A percentile compares a stretch with the other conserved stretches of the same genome.
These are phyloP conservation scores for Botia kubotai DNA, from an alignment of 2,797 vertebrate species.

Conservation along the genomic window DNA sequence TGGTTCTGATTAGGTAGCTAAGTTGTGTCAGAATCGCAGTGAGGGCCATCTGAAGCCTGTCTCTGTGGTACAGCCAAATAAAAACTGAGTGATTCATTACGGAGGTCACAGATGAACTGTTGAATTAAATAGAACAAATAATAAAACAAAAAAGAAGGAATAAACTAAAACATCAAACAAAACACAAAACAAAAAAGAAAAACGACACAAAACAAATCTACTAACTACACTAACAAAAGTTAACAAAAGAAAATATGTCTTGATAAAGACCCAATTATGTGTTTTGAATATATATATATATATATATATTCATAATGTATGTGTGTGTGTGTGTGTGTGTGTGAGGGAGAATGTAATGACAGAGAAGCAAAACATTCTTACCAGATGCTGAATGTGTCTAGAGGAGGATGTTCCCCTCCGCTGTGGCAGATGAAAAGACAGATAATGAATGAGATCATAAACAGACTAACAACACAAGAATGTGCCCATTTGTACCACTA, in stretches of 20 bases:
- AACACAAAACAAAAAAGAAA: neutral
- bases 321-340: no score
- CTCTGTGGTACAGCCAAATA: neutral
- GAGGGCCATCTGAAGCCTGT: neutral
- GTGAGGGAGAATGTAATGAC: slow-evolving; percentile 21
- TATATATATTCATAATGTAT: no score
- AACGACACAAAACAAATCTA: no score
- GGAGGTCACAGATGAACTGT: neutral
- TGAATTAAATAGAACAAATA: neutral
- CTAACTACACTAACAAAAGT: no score
- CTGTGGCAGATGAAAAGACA: slow-evolving; percentile 71
- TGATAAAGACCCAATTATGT: neutral
- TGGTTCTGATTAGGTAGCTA: neutral
- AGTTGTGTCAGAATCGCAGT: no score
- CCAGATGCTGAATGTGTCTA: slow-evolving; percentile 88
- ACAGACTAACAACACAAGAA: slow-evolving; percentile 40
- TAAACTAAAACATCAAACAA: no score
- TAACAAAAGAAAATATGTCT: no score
- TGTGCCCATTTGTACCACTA: neutral
- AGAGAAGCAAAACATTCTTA: slow-evolving; percentile 70
- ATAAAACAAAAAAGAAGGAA: neutral
- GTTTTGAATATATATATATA: neutral
- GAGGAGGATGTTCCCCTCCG: slow-evolving; percentile 83
- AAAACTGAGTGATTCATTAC: neutral
- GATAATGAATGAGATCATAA: slow-evolving; percentile 31